Evolutionary conservation across 2,113 vertebrate genomes (phyloP), one percentile per base, ranked within the genome.

Genomic region (Oophaga pumilio): DNA sequence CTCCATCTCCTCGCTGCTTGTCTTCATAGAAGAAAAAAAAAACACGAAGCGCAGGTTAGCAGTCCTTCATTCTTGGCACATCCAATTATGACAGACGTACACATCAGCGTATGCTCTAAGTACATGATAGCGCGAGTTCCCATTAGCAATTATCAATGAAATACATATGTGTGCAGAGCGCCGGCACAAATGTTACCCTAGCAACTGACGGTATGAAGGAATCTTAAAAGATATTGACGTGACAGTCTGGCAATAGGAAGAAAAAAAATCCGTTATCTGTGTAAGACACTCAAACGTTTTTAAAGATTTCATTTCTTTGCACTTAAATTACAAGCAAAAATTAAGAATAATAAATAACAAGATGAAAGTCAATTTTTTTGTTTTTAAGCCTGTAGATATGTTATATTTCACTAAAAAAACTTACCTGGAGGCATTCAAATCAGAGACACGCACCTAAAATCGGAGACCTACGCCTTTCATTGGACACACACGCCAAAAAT

Each of bases 61-160:
- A 18, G 28, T 76, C 84, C 33, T 73, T 85, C 69, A 85, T 62
- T 76, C 71, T 24, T 17, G 84, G 52, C 84, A 76, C 71, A 62
- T 85, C 71, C 71, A 85, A 85, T 85, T 85, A 85, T n/a, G 20
- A 22, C 8, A 76, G 28, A 76, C 26, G 28, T 26, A 49, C 28
- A 76, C 71, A 76, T n/a, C 83, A 59, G 53, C 52, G 12, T 8
- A 2, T 8, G 53, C 18, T 59, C 17, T 53, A 62, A 28, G 33
- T 76, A 17, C 71, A 76, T 17, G 56, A 76, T 76, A n/a, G 57
- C 84, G n/a, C 71, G 60, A 49, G 69, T 22, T 76, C 57, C 33
- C 5, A 76, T 85, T 76, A 85, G 71, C 53, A 62, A 85, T 76
- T 85, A 85, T 60, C 71, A 85, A 49, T 64, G 57, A 50, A 74